phyloP scores from a whole-genome alignment of 2,797 vertebrate species.

The Spea hammondii region DNA sequence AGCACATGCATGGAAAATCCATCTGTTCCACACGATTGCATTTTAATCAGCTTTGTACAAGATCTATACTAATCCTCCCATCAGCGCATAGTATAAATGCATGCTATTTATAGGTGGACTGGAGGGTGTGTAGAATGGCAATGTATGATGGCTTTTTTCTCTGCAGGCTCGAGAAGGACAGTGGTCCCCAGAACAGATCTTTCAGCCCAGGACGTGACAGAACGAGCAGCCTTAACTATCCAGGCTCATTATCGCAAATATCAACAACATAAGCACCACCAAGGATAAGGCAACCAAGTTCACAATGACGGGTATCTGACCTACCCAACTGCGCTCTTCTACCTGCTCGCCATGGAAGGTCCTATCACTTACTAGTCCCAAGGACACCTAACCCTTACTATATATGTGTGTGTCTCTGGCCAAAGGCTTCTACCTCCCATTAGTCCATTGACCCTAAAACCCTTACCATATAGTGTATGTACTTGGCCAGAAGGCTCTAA shows the following conservation, averaged over 20 bases:
- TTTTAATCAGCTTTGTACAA: slow-evolving; percentile 30
- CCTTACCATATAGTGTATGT: too few species aligned
- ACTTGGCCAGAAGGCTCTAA: too few species aligned
- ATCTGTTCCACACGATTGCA: slow-evolving; percentile 10
- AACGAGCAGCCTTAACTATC: slow-evolving; percentile 76
- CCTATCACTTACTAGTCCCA: too few species aligned
- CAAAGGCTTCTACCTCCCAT: too few species aligned
- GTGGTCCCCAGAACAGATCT: slow-evolving; percentile 9
- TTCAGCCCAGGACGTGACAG: slow-evolving; percentile 46
- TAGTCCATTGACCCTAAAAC: too few species aligned
- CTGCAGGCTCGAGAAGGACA: slow-evolving; percentile 19
- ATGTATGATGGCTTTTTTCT: background rate
- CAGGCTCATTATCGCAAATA: slow-evolving; percentile 81
- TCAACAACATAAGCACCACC: slow-evolving; percentile 77
- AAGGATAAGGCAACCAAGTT: slow-evolving; percentile 46
- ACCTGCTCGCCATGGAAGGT: too few species aligned
- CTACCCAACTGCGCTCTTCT: too few species aligned
- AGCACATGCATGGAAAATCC: background rate
- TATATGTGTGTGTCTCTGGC: too few species aligned
- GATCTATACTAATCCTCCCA: slow-evolving; percentile 29
- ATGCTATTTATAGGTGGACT: slow-evolving; percentile 25
- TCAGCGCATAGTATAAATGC: slow-evolving; percentile 5
- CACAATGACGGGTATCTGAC: too few species aligned
- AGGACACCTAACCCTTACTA: too few species aligned
- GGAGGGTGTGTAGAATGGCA: background rate